Percentiles rank a stretch among this genome's conserved stretches.
These are phyloP conservation scores for Lasiurus cinereus DNA, from an alignment of 2,113 vertebrate species.

Conservation along the genomic window DNA sequence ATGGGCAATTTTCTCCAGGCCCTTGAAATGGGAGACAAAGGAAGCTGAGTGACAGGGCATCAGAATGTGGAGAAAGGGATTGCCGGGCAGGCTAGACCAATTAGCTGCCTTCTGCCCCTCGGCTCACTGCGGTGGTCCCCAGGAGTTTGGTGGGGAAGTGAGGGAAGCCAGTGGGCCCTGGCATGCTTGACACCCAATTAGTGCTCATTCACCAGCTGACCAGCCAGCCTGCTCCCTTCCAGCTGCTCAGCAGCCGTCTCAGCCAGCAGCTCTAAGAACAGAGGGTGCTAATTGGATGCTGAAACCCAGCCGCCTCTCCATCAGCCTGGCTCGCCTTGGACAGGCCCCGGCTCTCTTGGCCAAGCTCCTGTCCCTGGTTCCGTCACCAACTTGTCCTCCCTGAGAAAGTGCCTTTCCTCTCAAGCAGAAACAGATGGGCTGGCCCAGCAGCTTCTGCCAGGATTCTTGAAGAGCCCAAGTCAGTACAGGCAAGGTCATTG, in stretches of 20 bases:
- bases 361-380: neutral
- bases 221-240: conserved; percentile 26
- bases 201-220: conserved; percentile 71
- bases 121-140: conserved; percentile 37
- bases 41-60: conserved; percentile 66
- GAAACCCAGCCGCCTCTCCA: neutral
- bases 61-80: neutral
- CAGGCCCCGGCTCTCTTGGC: neutral
- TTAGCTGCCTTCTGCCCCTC: conserved; percentile 54
- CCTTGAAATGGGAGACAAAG: conserved; percentile 75
- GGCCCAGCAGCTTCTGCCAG: neutral
- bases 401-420: neutral
- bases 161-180: conserved; percentile 36
- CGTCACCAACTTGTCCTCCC: neutral
- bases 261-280: neutral
- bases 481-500: neutral
- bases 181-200: conserved; percentile 73
- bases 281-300: conserved; percentile 65
- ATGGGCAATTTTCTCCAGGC: conserved; percentile 53
- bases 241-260: conserved; percentile 24
- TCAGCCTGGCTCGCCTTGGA: neutral
- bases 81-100: conserved; percentile 23
- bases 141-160: conserved; percentile 1
- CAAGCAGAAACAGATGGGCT: neutral
- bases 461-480: neutral